Evolutionary conservation across 2,888 invertebrate species (phyloP), one percentile per base, ranked within the genome.

Genomic region (Zonitis immaculata): DNA sequence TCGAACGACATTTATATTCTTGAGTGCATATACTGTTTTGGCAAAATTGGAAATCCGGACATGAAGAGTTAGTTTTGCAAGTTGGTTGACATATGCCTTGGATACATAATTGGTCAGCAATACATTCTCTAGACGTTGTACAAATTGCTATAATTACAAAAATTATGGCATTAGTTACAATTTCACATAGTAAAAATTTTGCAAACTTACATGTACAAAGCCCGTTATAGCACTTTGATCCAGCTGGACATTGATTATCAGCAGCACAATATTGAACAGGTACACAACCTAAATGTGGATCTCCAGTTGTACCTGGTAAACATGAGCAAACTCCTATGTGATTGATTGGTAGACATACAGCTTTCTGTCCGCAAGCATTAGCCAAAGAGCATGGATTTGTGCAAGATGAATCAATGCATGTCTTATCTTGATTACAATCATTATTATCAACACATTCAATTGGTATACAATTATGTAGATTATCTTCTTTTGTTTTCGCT

Each of bases 261-360:
- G 81, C 80, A 44, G 85, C 85, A 68, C 95, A 95, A 66, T 90
- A 91, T 65, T 91, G 89, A 47, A 94, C 80, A 1, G 86, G 82
- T 22, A 89, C 85, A 70, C 94, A 94, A 11, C 93, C 93, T 56
- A 91, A 79, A 55, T 88, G 86, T 9, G 94, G 89, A 75, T 93
- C 90, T 22, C 93, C 93, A 1, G 91, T 91, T 59, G 84, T 88
- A 42, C 93, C 93, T 20, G 89, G 80, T 63, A 86, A 81, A 71
- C 95, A 95, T n/a, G 84, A 82, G 69, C 95, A 95, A 30, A 89
- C 79, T 1, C 89, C 89, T 44, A 88, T 83, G 67, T 94, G 93
- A 72, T 89, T 89, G 59, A 80, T 80, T 0, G 90, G 81, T 2
- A 82, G 76, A 68, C 94, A 94, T 52, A 84, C 82, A 0, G 92